Evolutionary conservation across 1,140 invertebrate species (phyloP), one percentile per base, ranked within the genome.

Genomic region (Drosophila teissieri): DNA sequence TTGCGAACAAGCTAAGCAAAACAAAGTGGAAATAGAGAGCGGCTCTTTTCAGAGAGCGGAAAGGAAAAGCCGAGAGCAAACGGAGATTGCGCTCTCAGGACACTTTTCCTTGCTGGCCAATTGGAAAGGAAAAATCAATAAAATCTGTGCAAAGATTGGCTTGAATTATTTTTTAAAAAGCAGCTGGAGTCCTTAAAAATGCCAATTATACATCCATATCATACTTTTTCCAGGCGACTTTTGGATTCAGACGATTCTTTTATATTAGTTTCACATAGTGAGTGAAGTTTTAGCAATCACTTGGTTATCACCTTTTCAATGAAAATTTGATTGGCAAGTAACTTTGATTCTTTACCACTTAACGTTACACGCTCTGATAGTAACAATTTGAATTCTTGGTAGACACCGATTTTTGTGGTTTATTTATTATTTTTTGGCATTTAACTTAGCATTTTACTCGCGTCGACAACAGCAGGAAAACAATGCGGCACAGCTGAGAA

Each of bases 121-220:
- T 89, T 57, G 61, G 46, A 69, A 27, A 78, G 68, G 84, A 89
- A 89, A 89, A 89, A 89, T 89, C 84, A 89, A 89, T 89, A 89
- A 80, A 64, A 57, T 69, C 42, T 39, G 46, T 68, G 63, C 58
- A 42, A 54, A 60, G 31, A 49, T 49, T 55, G 46, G n/a, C 34
- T 14, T 19, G 15, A 6, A 40, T 49, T 49, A 27, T 49, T 27
- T 70, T 1, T 15, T 1, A 15, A 24, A 19, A 15, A 44, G 12
- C 11, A 2, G 27, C 3, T 12, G 11, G 11, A 15, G n/a, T 14
- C 11, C 2, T 10, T 5, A 2, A 14, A 15, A 42, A 15, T 3
- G 24, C 11, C 34, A 40, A 15, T 7, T 2, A 4, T 37, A 14
- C 39, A 8, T n/a, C 6, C 6, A 2, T 15, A 6, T 22, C 17